These are phyloP conservation scores for Buceros bicornis DNA, from an alignment of 2,797 vertebrate species.

Conservation along the genomic window DNA sequence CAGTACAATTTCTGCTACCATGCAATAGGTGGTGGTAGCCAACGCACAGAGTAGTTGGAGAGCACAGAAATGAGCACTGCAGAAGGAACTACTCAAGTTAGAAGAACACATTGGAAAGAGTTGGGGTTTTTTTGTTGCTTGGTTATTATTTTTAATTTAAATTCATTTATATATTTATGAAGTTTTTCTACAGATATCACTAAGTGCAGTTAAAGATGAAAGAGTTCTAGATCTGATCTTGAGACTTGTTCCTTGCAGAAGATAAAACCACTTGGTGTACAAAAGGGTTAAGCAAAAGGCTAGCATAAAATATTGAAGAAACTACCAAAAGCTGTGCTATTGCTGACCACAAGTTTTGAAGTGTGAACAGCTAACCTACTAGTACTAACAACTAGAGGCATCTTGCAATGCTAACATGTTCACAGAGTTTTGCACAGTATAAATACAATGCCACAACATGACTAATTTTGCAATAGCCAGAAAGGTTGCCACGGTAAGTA, in stretches of 20 bases:
- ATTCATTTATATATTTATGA: background rate
- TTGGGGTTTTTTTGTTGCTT: background rate
- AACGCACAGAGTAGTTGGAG: background rate
- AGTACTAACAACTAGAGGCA: background rate
- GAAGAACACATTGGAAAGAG: background rate
- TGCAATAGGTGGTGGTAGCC: background rate
- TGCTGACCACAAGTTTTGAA: background rate
- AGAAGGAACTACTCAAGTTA: background rate
- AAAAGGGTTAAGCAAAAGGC: background rate
- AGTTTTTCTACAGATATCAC: background rate
- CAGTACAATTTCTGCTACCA: background rate
- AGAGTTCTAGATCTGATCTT: background rate
- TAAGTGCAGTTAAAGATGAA: background rate
- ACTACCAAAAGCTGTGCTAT: background rate
- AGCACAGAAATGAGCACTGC: background rate
- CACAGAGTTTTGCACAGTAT: background rate
- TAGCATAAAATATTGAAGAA: background rate
- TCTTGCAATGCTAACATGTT: background rate
- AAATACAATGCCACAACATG: background rate
- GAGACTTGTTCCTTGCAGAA: background rate
- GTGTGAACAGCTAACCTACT: background rate
- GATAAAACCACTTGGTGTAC: background rate
- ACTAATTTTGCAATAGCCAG: background rate
- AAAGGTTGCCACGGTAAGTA: background rate
- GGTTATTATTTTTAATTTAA: background rate